Evolutionary conservation across 2,888 invertebrate species (phyloP).

Genomic region (Kryphioiulus occultus): DNA sequence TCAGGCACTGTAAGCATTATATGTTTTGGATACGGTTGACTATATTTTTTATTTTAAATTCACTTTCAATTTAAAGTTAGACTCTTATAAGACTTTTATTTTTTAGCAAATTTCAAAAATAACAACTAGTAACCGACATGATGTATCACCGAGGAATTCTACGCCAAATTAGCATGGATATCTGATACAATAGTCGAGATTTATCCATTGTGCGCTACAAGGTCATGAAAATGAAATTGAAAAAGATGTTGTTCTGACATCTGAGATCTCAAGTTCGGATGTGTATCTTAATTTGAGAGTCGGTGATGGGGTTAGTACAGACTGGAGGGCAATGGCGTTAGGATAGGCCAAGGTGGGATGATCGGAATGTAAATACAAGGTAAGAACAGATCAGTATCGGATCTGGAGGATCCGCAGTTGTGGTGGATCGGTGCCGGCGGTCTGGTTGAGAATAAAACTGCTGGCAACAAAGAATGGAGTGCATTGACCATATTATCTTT

Average conservation of each 20-base stretch:
- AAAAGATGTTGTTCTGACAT: background rate
- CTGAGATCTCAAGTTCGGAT: background rate
- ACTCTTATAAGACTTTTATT: too few relatives aligned
- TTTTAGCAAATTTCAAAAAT: too few relatives aligned
- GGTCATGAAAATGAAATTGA: too few relatives aligned
- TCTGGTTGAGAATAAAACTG: background rate
- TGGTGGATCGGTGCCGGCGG: background rate
- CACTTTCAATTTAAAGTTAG: too few relatives aligned
- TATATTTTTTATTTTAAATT: too few relatives aligned
- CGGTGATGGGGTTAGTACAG: background rate
- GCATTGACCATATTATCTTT: conserved; percentile 10
- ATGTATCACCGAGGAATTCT: too few relatives aligned
- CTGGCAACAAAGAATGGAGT: conserved; percentile 4
- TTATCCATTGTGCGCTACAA: too few relatives aligned
- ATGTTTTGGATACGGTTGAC: too few relatives aligned
- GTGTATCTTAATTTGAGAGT: background rate
- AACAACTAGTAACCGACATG: too few relatives aligned
- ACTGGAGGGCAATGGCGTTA: background rate
- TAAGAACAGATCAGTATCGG: background rate
- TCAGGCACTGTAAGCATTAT: too few relatives aligned
- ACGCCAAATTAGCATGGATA: too few relatives aligned
- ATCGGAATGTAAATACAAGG: conserved; percentile 17
- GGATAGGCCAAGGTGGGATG: background rate
- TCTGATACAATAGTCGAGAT: too few relatives aligned
- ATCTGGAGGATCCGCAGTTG: background rate